Percentiles rank a stretch among this genome's conserved stretches.
These are phyloP conservation scores for Gorsachius magnificus DNA, from an alignment of 2,797 vertebrate species.

Conservation along the genomic window DNA sequence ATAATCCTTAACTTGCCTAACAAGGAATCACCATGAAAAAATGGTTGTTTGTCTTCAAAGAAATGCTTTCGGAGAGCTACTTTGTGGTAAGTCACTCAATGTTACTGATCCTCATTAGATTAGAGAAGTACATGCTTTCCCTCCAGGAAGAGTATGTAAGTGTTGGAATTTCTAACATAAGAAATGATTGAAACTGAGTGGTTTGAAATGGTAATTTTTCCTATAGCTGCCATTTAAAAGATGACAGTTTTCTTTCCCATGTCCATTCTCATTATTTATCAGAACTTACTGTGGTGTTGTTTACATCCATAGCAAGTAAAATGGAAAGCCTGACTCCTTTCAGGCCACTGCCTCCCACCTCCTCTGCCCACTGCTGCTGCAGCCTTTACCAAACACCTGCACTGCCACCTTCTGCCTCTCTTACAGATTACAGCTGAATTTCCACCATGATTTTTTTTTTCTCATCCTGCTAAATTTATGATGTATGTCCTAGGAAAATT, in stretches of 20 bases:
- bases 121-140: slow-evolving; percentile 24
- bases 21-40: background rate
- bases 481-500: background rate
- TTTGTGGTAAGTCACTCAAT: background rate
- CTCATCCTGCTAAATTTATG: background rate
- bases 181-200: slow-evolving; percentile 11
- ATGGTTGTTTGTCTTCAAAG: background rate
- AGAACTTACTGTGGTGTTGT: background rate
- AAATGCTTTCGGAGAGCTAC: background rate
- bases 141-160: slow-evolving; percentile 3
- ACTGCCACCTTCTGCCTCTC: slow-evolving; percentile 52
- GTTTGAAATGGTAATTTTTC: slow-evolving; percentile 58
- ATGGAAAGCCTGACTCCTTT: background rate
- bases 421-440: background rate
- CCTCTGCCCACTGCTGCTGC: background rate
- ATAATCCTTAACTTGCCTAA: background rate
- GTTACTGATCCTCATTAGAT: slow-evolving; percentile 3
- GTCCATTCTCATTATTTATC: slow-evolving; percentile 38
- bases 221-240: slow-evolving; percentile 13
- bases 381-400: background rate
- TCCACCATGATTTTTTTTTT: background rate
- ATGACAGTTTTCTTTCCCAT: slow-evolving; percentile 12
- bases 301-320: background rate
- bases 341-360: background rate
- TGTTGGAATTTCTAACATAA: background rate